Conservation (phyloP, 2,888 invertebrate species). For the Heliconius erato region DNA sequence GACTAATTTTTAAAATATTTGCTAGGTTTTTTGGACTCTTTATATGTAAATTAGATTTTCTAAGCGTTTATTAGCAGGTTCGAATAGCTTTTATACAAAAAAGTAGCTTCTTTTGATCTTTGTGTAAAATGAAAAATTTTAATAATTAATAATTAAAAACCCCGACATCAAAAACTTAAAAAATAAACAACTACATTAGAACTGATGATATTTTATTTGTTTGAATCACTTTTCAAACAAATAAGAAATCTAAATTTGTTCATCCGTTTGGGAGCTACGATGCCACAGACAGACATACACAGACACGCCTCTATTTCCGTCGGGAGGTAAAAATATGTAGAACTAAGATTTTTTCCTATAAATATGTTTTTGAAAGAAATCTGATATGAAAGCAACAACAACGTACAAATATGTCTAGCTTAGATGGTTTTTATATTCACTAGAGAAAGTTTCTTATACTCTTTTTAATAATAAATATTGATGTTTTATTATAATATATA, state of each 20-base stretch:
- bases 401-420: slow-evolving; percentile 46
- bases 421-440: slow-evolving; percentile 35
- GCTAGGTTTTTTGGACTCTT: neutral
- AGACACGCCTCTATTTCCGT: no score
- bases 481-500: slow-evolving; percentile 10
- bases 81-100: neutral
- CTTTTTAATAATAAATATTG: neutral
- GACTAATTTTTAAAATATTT: neutral
- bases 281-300: no score
- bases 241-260: no score
- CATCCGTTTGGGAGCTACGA: no score
- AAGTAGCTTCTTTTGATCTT: neutral
- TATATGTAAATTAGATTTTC: neutral
- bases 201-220: no score
- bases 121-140: neutral
- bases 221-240: no score
- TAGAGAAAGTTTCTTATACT: slow-evolving; percentile 19
- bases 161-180: no score
- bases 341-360: neutral
- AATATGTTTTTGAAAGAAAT: neutral
- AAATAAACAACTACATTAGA: no score
- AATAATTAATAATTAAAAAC: neutral
- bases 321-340: neutral
- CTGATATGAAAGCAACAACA: slow-evolving; percentile 21
- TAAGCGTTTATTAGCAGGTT: slow-evolving; percentile 1